Evolutionary conservation across 1,140 invertebrate genomes (phyloP).

Genomic region (Conopomorpha cramerella): DNA sequence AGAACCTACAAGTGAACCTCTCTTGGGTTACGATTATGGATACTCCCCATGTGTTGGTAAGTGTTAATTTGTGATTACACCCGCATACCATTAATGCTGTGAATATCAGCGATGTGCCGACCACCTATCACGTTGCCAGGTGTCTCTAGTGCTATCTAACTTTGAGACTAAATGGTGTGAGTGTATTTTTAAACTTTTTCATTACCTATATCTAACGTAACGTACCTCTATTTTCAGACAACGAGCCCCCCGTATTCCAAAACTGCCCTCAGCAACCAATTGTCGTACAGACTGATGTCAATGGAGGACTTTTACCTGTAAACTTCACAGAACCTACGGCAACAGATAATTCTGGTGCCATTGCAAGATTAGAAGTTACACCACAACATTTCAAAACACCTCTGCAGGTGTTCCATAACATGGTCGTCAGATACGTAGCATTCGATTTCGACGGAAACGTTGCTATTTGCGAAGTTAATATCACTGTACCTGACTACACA

Average conservation of each 20-base stretch:
- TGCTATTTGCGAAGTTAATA: constrained; percentile 95
- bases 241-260: constrained; percentile 94
- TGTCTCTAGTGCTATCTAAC: no score
- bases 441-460: constrained; percentile 97
- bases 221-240: constrained; percentile 65
- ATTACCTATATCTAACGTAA: not conserved
- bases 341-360: constrained; percentile 91
- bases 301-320: constrained; percentile 84
- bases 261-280: constrained; percentile 94
- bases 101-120: no score
- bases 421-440: constrained; percentile 92
- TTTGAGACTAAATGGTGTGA: not conserved
- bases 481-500: constrained; percentile 91
- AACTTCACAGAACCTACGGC: constrained; percentile 93
- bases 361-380: constrained; percentile 88
- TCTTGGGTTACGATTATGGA: constrained; percentile 91
- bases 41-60: constrained; percentile 89
- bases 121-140: no score
- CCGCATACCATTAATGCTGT: not conserved
- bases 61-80: constrained; percentile 11
- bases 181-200: not conserved
- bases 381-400: constrained; percentile 91
- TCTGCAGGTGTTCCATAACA: constrained; percentile 86
- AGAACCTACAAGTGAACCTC: constrained; percentile 74
- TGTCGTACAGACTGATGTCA: constrained; percentile 83